These are phyloP conservation scores for Cosmopolites sordidus DNA, from an alignment of 2,888 invertebrate genomes.

Conservation along the genomic window DNA sequence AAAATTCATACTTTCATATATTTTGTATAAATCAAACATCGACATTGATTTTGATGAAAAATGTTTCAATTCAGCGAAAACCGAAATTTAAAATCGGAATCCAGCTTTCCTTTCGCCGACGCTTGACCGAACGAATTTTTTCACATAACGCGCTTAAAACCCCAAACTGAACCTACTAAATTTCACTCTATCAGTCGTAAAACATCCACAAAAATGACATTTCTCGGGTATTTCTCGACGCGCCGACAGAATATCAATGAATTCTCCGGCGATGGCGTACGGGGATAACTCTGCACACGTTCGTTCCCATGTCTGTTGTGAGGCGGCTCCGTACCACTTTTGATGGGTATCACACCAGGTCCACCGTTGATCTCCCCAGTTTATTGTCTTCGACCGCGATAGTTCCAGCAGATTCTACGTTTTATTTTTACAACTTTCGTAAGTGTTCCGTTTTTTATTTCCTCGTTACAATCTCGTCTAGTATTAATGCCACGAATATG, in stretches of 20 bases:
- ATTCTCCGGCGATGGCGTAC: slow-evolving; percentile 18
- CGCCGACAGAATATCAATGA: slow-evolving; percentile 23
- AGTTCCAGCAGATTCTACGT: too few relatives aligned
- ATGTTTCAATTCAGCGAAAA: not conserved
- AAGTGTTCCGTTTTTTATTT: not conserved
- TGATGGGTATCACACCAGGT: slow-evolving; percentile 13
- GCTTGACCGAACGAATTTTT: not conserved
- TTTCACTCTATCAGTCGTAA: slow-evolving; percentile 21
- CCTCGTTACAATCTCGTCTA: not conserved
- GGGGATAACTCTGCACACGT: slow-evolving; percentile 20
- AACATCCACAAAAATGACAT: slow-evolving; percentile 23
- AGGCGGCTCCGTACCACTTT: slow-evolving; percentile 21
- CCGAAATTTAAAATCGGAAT: too few relatives aligned
- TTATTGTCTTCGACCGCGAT: slow-evolving; percentile 5
- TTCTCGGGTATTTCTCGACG: slow-evolving; percentile 19
- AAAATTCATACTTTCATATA: too few relatives aligned
- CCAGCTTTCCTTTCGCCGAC: too few relatives aligned
- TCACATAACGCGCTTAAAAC: not conserved
- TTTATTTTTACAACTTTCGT: slow-evolving; percentile 12
- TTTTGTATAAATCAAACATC: too few relatives aligned
- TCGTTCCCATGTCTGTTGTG: slow-evolving; percentile 19
- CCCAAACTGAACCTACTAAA: slow-evolving; percentile 17
- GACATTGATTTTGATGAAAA: too few relatives aligned
- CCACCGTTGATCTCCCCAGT: slow-evolving; percentile 15
- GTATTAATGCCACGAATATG: too few relatives aligned